Percentiles rank a stretch among this genome's conserved stretches.
phyloP scores from a whole-genome alignment of 2,113 vertebrate genomes.

The Cynopterus brachyotis region DNA sequence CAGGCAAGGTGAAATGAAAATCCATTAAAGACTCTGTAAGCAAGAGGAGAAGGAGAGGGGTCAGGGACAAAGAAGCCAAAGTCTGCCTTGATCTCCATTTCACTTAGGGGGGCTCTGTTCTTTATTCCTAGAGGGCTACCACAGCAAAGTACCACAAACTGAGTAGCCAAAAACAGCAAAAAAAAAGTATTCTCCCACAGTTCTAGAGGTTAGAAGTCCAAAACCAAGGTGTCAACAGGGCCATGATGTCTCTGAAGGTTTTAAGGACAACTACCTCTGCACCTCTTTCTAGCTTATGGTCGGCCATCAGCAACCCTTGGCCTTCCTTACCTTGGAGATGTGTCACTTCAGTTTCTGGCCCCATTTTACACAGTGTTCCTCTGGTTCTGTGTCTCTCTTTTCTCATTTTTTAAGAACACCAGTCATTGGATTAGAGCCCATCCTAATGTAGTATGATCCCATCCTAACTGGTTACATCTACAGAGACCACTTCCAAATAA shows the following conservation, averaged over 20 bases:
- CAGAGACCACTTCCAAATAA: not conserved
- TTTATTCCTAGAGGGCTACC: not conserved
- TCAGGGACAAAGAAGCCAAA: not conserved
- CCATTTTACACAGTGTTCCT: not conserved
- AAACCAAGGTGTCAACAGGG: not conserved
- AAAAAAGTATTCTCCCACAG: not conserved
- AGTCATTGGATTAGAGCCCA: not conserved
- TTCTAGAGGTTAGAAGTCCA: not conserved
- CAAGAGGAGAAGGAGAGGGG: not conserved
- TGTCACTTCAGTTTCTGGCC: not conserved
- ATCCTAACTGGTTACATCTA: not conserved
- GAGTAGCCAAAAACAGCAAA: not conserved
- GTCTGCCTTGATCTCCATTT: not conserved
- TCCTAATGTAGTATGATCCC: not conserved
- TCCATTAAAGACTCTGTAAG: not conserved
- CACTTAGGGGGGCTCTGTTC: not conserved
- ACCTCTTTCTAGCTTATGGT: too few relatives aligned
- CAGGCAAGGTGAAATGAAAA: not conserved
- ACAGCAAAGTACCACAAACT: not conserved
- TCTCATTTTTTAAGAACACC: not conserved
- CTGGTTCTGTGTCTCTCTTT: not conserved
- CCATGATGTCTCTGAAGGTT: not conserved
- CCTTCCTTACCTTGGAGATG: not conserved
- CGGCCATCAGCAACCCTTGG: not conserved
- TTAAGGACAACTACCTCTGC: not conserved